phyloP scores from a whole-genome alignment of 1,140 invertebrate genomes.

The Drosophila ercepeae region DNA sequence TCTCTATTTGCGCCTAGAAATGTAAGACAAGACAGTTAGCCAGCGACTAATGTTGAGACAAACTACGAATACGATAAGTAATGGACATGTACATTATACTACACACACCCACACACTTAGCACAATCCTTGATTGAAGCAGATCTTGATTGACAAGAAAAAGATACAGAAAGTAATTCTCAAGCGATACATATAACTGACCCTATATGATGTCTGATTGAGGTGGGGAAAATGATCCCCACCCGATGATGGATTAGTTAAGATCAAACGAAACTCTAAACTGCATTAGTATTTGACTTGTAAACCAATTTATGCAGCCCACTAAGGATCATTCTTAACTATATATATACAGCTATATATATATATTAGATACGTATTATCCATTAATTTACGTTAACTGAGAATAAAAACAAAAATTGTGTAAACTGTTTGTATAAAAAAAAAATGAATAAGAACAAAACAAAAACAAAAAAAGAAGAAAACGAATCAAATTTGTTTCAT shows the following conservation, averaged over 20 bases:
- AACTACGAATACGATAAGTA: constrained; percentile 28
- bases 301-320: constrained; percentile 38
- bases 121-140: constrained; percentile 21
- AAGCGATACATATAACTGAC: constrained; percentile 17
- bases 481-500: constrained; percentile 46
- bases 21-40: constrained; percentile 15
- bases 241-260: constrained; percentile 44
- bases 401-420: constrained; percentile 44
- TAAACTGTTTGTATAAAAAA: constrained; percentile 57
- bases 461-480: constrained; percentile 46
- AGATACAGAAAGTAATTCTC: constrained; percentile 17
- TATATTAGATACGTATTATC: constrained; percentile 51
- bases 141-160: constrained; percentile 7
- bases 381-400: constrained; percentile 46
- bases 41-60: constrained; percentile 6
- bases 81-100: constrained; percentile 46
- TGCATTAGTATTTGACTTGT: constrained; percentile 56
- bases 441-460: constrained; percentile 43
- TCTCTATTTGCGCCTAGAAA: constrained; percentile 6
- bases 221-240: neutral
- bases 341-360: constrained; percentile 30
- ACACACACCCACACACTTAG: constrained; percentile 10
- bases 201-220: constrained; percentile 23
- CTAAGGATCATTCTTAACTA: constrained; percentile 45
- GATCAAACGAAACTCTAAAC: constrained; percentile 42